phyloP scores from a whole-genome alignment of 2,113 vertebrate genomes.

The Probosciger aterrimus region DNA sequence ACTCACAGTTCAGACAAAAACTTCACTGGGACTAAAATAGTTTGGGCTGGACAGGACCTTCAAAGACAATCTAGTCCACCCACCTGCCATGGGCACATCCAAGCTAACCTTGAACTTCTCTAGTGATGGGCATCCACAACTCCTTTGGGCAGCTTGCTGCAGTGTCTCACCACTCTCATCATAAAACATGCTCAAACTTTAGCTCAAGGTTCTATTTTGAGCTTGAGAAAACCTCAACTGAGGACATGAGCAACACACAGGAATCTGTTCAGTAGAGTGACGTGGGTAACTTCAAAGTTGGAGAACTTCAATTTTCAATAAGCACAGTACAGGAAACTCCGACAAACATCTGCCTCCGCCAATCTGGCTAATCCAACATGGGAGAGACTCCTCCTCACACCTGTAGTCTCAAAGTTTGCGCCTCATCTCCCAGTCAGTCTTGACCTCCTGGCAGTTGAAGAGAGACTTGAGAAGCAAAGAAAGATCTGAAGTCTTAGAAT shows the following conservation, averaged over 20 bases:
- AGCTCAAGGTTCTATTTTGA: not conserved
- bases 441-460: not conserved
- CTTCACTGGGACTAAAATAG: accelerated
- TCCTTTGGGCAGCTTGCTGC: not conserved
- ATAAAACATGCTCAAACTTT: not conserved
- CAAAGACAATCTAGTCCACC: not conserved
- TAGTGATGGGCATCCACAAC: not conserved
- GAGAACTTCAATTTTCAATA: not conserved
- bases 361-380: not conserved
- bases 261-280: not conserved
- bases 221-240: not conserved
- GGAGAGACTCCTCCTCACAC: not conserved
- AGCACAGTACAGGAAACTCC: not conserved
- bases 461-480: not conserved
- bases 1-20: not conserved
- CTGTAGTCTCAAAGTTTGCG: not conserved
- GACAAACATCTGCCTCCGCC: not conserved
- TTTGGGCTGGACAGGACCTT: not conserved
- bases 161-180: not conserved
- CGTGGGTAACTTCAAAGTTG: not conserved
- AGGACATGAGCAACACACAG: not conserved
- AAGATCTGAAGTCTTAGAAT: not conserved
- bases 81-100: not conserved
- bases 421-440: not conserved
- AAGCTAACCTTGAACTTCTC: not conserved